phyloP scores from a whole-genome alignment of 2,888 invertebrate species.

The Conistra vaccinii region DNA sequence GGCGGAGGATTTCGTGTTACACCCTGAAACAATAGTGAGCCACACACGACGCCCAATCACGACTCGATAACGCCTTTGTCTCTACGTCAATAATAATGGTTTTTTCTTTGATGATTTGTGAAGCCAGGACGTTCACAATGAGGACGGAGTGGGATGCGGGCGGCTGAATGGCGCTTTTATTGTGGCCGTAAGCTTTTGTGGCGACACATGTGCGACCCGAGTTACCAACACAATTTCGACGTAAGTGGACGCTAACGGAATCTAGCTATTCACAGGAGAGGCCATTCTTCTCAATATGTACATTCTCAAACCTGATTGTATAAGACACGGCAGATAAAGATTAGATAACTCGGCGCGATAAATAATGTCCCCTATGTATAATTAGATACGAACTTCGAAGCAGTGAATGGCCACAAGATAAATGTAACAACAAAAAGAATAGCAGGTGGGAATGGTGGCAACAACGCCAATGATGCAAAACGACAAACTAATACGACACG shows the following conservation, averaged over 20 bases:
- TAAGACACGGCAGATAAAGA: constrained; percentile 30
- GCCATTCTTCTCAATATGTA: constrained; percentile 37
- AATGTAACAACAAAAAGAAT: constrained; percentile 69
- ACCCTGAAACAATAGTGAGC: constrained; percentile 75
- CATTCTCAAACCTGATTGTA: constrained; percentile 23
- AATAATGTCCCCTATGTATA: constrained; percentile 51
- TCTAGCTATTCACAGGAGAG: constrained; percentile 49
- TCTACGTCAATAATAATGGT: constrained; percentile 81
- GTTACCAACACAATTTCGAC: constrained; percentile 54
- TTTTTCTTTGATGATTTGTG: constrained; percentile 88
- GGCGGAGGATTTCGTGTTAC: constrained; percentile 70
- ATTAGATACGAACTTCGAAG: constrained; percentile 56
- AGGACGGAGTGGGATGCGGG: constrained; percentile 87
- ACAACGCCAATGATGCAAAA: constrained; percentile 74
- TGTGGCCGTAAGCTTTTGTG: constrained; percentile 81
- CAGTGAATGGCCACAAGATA: constrained; percentile 71
- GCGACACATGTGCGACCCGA: constrained; percentile 73
- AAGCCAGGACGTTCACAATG: constrained; percentile 88
- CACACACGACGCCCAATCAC: constrained; percentile 88
- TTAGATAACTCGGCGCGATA: constrained; percentile 50
- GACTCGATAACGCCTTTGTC: constrained; percentile 83
- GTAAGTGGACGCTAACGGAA: constrained; percentile 62
- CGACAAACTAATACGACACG: constrained; percentile 67
- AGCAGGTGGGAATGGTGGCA: constrained; percentile 68
- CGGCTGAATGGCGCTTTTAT: constrained; percentile 84